Evolutionary conservation across 2,797 vertebrate genomes (phyloP), one percentile per base, ranked within the genome.

Genomic region (Remorina albescens): DNA sequence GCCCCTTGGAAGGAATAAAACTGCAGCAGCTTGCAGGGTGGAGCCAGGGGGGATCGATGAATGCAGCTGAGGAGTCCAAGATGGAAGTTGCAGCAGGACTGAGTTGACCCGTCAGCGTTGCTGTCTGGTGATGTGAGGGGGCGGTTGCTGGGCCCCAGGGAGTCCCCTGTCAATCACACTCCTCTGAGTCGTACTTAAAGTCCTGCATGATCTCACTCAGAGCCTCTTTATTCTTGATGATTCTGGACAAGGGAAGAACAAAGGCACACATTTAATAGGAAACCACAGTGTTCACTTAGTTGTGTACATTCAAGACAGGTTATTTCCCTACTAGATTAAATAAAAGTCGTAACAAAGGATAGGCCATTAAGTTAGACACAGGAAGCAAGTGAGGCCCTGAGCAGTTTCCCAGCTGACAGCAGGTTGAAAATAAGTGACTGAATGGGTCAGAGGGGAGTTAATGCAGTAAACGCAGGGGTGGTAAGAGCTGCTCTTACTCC

Each of bases 151-250:
- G 30, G 46, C 74, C 78, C 74, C 41, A 10, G 70, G 67, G 80
- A 67, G 10, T 16, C 47, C 1, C 63, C 67, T 54, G 83, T 94
- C 93, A 97, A 85, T 96, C 94, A 13, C 82, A 91, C 88, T 97
- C 96, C 90, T 99, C 98, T 0, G 96, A 97, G 93, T 99, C 97
- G 65, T 97, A 98, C 92, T 96, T 99, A 88, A 99, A 95, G 86
- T 99, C 97, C 93, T 98, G 97, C 92, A 99, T 96, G 93, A 98
- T 96, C 92, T 99, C 96, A 79, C 96, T 97, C 94, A 98, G 94
- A 85, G 94, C 95, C 85, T 97, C 96, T 86, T 96, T 96, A 94
- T 95, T 98, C 95, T 97, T 97, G 94, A 98, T 97, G 94, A 98
- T 95, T 90, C 98, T 99, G 93, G 26, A 67, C 3, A 36, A 65